These are phyloP conservation scores for Pempheris klunzingeri DNA, from an alignment of 2,797 vertebrate genomes.

Conservation along the genomic window DNA sequence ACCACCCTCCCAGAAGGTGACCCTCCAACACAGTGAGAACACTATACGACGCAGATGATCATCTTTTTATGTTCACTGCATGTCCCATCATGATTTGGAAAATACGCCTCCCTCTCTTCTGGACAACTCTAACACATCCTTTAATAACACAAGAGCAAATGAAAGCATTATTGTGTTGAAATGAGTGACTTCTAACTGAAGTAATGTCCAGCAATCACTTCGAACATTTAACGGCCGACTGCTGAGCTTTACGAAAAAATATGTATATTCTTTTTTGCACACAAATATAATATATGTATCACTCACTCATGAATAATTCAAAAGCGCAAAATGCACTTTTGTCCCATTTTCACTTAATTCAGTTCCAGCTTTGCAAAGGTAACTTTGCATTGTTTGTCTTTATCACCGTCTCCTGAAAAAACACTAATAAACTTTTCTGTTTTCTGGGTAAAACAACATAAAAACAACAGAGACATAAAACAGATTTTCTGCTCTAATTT, in stretches of 20 bases:
- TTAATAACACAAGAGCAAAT: constrained; percentile 29
- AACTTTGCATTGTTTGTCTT: constrained; percentile 72
- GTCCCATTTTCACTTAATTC: constrained; percentile 66
- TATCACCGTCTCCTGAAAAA: constrained; percentile 59
- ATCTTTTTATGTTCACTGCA: constrained; percentile 52
- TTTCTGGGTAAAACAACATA: constrained; percentile 53
- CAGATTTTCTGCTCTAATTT: constrained; percentile 57
- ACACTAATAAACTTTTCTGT: constrained; percentile 59
- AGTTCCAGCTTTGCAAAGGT: constrained; percentile 49
- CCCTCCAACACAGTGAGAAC: constrained; percentile 35
- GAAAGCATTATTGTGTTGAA: constrained; percentile 35
- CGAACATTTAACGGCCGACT: constrained; percentile 49
- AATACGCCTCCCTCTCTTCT: constrained; percentile 39
- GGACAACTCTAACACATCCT: constrained; percentile 20
- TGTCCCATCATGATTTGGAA: constrained; percentile 27
- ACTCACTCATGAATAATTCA: constrained; percentile 77
- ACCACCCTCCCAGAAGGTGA: constrained; percentile 56
- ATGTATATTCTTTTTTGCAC: constrained; percentile 59
- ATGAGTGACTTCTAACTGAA: constrained; percentile 40
- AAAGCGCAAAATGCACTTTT: constrained; percentile 62
- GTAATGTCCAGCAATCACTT: constrained; percentile 44
- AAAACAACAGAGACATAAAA: constrained; percentile 39
- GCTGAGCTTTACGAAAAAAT: constrained; percentile 36
- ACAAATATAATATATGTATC: constrained; percentile 66
- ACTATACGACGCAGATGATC: constrained; percentile 40